These are phyloP conservation scores for Drymodes brunneopygia DNA, from an alignment of 2,113 vertebrate genomes.

Conservation along the genomic window DNA sequence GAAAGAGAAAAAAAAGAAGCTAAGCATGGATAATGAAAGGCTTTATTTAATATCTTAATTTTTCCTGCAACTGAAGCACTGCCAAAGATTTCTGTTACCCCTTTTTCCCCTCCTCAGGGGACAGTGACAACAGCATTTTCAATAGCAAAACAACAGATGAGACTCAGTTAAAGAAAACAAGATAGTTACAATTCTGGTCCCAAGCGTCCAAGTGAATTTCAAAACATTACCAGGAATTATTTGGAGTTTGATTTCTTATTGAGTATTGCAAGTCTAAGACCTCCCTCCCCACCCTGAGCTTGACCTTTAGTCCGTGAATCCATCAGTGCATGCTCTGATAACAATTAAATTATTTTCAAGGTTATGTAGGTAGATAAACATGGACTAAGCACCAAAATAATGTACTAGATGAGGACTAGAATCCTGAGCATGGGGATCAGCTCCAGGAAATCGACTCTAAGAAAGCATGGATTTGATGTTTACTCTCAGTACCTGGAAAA, in stretches of 20 bases:
- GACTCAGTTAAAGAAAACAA: conserved; percentile 55
- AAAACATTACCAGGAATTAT: conserved; percentile 34
- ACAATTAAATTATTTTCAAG: not conserved
- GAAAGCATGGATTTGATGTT: not conserved
- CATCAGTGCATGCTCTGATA: not conserved
- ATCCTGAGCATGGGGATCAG: fast-evolving
- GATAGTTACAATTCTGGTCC: conserved; percentile 9
- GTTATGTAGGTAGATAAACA: not conserved
- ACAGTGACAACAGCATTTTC: conserved; percentile 51
- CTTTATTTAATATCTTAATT: conserved; percentile 50
- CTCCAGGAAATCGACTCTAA: fast-evolving
- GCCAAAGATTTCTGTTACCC: conserved; percentile 39
- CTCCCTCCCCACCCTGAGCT: not conserved
- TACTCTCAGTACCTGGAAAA: not conserved
- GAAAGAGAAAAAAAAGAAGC: not conserved
- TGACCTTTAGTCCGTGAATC: not conserved
- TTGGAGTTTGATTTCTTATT: conserved; percentile 9
- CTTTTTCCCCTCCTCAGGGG: conserved; percentile 39
- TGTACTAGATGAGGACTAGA: not conserved
- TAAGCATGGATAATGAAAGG: not conserved
- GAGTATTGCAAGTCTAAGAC: not conserved
- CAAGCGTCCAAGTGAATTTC: conserved; percentile 18
- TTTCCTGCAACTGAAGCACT: conserved; percentile 40
- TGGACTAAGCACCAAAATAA: not conserved
- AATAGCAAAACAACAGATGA: conserved; percentile 41